phyloP scores from a whole-genome alignment of 2,888 invertebrate species.

The Argynnis bischoffii region DNA sequence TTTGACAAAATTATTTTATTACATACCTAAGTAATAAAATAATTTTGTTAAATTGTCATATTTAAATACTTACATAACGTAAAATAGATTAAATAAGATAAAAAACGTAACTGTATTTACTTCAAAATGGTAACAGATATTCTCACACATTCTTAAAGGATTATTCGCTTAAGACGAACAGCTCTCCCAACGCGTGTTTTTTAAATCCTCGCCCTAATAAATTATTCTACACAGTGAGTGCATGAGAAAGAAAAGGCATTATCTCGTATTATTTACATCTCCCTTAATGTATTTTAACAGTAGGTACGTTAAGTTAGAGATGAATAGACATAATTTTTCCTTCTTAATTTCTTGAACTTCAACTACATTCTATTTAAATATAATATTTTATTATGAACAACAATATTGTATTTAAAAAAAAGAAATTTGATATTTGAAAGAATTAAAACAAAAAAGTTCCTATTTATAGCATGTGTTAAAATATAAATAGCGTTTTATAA shows the following conservation, averaged over 20 bases:
- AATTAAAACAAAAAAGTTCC: not conserved
- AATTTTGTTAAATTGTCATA: no score
- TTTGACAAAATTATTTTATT: no score
- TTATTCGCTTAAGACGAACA: conserved; percentile 57
- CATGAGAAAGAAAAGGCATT: conserved; percentile 61
- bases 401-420: not conserved
- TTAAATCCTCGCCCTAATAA: conserved; percentile 76
- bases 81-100: not conserved
- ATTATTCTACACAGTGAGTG: conserved; percentile 69
- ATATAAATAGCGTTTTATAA: no score
- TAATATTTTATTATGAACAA: not conserved
- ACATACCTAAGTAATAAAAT: no score
- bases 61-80: not conserved
- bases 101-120: not conserved
- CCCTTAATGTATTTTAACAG: conserved; percentile 18
- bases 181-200: conserved; percentile 71
- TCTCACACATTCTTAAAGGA: conserved; percentile 75
- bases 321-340: not conserved
- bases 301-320: conserved; percentile 1
- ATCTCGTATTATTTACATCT: conserved; percentile 45
- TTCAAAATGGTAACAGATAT: conserved; percentile 61
- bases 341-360: not conserved
- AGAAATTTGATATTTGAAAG: not conserved
- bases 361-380: not conserved
- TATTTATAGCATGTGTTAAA: no score